Evolutionary conservation across 1,140 invertebrate species (phyloP), one percentile per base, ranked within the genome.

Genomic region (Pantala flavescens): DNA sequence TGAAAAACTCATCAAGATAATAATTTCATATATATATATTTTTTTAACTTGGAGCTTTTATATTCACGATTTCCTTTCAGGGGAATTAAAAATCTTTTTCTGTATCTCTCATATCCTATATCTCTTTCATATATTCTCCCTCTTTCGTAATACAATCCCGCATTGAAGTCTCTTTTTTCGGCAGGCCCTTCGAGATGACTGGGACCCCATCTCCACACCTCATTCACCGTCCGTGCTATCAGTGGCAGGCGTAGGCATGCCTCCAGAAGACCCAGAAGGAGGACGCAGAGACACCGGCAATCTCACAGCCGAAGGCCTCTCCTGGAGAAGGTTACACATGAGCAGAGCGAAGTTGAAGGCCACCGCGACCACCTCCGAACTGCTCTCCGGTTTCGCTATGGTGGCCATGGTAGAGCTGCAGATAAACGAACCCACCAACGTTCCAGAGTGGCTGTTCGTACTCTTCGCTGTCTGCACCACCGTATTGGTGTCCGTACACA

Each of bases 321-420:
- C 91, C 0, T 96, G 93, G 93, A 84, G 92, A 74, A 84, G 91
- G 78, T 83, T 97, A 7, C 93, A 94, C 81, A 90, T 97, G 85
- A 94, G 93, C 76, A 84, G 92, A 74, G 95, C 95, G 0, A 97
- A 98, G 82, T 85, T 98, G 23, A 97, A 98, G 85, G 95, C 95
- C 0, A 95, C 93, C 0, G 93, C 93, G 10, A 91, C 94, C 55
- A 97, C 95, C 0, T 97, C 95, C 0, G 95, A 96, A 79, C 83
- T 97, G 24, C 84, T 98, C 43, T 93, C 94, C 75, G 91, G 91
- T 43, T 93, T 93, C 82, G 91, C 90, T 12, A 92, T 93, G 90
- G 91, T 92, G 36, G 94, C 94, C 0, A 95, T 97, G 90, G 94
- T 97, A 23, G 95, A 97, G 81, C 86, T 96, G 9, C 92, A 95